Evolutionary conservation across 2,888 invertebrate genomes (phyloP), one percentile per base, ranked within the genome.

Genomic region (Keiferia lycopersicella): DNA sequence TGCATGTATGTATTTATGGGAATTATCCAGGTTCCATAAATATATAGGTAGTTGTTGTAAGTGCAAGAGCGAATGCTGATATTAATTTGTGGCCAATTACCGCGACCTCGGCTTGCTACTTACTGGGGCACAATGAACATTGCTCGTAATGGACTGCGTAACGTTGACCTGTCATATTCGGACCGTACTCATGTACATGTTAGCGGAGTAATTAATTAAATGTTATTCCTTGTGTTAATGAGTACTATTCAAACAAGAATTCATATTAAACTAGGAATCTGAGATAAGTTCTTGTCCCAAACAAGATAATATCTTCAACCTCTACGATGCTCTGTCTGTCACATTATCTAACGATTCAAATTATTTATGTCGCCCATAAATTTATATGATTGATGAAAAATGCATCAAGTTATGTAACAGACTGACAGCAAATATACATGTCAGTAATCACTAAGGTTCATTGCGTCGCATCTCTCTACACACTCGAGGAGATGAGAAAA

Each of bases 401-500:
- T 39, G 16, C 39, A 18, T 58, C 16, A 30, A 56, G 34, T 16
- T 16, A 30, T 26, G 18, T 34, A 34, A 34, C 34, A 22, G 3
- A 53, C 12, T 22, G 22, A 22, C 22, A 20, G 10, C 22, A 16
- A 11, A 18, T 30, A 18, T 30, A 10, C 34, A 16, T 16, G 16
- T 57, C 18, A 58, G 39, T 39, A 58, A 65, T 45, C 18, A 50
- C 30, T 20, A 61, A 34, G 56, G 64, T 64, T 65, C 68, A 69
- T 65, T 65, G 61, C 64, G 71, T 70, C 64, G 12, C 22, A 8
- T 26, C 26, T 58, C 67, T 70, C 67, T 71, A 73, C 63, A 67
- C 73, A 80, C 82, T 83, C 76, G 76, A 75, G 72, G 70, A 81
- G 78, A 84, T 84, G 77, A 78, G 75, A 72, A 75, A 72, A 79